phyloP scores from a whole-genome alignment of 1,140 invertebrate genomes.

The Drosophila tristis region DNA sequence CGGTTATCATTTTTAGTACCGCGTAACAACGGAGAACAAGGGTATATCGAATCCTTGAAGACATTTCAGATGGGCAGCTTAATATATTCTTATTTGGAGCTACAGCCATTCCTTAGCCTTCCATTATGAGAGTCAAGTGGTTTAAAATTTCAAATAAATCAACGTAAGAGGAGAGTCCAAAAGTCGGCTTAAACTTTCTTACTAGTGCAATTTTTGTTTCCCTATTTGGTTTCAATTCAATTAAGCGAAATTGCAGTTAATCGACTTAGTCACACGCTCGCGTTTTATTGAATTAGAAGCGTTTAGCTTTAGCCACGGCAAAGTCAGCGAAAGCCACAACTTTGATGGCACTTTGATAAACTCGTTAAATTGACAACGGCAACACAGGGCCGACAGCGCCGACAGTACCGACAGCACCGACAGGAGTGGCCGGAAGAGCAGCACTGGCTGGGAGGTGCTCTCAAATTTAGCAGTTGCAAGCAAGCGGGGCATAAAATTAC shows the following conservation, averaged over 20 bases:
- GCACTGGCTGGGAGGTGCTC: background rate
- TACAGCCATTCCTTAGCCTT: too few relatives aligned
- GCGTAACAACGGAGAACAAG: too few relatives aligned
- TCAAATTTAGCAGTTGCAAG: constrained; percentile 26
- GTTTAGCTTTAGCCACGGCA: constrained; percentile 60
- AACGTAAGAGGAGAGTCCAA: too few relatives aligned
- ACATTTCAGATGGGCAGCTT: too few relatives aligned
- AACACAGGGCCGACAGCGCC: background rate
- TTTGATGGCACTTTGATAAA: constrained; percentile 61
- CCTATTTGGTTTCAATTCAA: constrained; percentile 50
- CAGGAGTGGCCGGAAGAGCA: background rate
- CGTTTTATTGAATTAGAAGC: constrained; percentile 63
- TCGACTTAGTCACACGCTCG: constrained; percentile 24
- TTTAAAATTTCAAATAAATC: too few relatives aligned
- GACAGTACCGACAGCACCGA: too few relatives aligned
- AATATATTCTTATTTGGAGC: too few relatives aligned
- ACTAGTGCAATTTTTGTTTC: background rate
- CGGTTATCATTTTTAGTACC: too few relatives aligned
- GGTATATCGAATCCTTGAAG: too few relatives aligned
- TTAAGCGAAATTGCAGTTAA: constrained; percentile 65
- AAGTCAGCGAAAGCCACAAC: constrained; percentile 52
- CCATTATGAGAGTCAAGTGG: too few relatives aligned
- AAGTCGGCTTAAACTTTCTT: too few relatives aligned
- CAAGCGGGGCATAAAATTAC: constrained; percentile 77
- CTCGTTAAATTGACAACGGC: constrained; percentile 58